These are phyloP conservation scores for Semaprochilodus insignis DNA, from an alignment of 2,797 vertebrate species.

Conservation along the genomic window DNA sequence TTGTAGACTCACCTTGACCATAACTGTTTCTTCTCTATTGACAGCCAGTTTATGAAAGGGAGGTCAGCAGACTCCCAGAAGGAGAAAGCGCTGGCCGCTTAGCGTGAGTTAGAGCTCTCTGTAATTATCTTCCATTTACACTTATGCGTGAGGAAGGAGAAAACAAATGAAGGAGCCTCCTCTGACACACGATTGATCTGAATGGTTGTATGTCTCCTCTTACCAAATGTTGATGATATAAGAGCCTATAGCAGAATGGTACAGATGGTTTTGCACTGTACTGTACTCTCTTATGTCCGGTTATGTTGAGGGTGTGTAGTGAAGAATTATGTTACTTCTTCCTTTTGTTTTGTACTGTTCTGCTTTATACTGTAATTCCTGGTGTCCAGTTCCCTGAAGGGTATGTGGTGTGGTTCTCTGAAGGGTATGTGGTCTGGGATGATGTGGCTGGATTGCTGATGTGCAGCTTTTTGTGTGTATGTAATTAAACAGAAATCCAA, in stretches of 20 bases:
- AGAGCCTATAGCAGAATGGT: slow-evolving; percentile 38
- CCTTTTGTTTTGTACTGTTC: not conserved
- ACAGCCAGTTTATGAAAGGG: slow-evolving; percentile 36
- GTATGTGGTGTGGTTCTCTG: too few species aligned
- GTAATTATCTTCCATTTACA: slow-evolving; percentile 46
- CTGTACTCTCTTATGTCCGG: slow-evolving; percentile 6
- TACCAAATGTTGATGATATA: slow-evolving; percentile 37
- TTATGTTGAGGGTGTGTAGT: not conserved
- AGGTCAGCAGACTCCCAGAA: slow-evolving; percentile 38
- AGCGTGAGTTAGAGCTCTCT: slow-evolving; percentile 27
- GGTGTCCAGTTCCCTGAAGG: too few species aligned
- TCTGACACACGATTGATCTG: slow-evolving; percentile 32
- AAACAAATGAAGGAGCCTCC: slow-evolving; percentile 44
- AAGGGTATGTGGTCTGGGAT: too few species aligned
- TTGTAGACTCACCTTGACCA: slow-evolving; percentile 50
- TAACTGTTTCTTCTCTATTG: slow-evolving; percentile 42
- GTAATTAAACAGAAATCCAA: too few species aligned
- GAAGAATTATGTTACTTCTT: not conserved
- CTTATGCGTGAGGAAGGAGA: slow-evolving; percentile 42
- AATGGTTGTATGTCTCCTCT: slow-evolving; percentile 21
- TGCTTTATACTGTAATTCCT: not conserved
- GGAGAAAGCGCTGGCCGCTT: slow-evolving; percentile 31
- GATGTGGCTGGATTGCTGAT: too few species aligned
- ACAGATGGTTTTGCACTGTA: slow-evolving; percentile 7
- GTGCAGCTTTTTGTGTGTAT: too few species aligned